These are phyloP conservation scores for Aleiodes testaceus DNA, from an alignment of 2,888 invertebrate species.

Conservation along the genomic window DNA sequence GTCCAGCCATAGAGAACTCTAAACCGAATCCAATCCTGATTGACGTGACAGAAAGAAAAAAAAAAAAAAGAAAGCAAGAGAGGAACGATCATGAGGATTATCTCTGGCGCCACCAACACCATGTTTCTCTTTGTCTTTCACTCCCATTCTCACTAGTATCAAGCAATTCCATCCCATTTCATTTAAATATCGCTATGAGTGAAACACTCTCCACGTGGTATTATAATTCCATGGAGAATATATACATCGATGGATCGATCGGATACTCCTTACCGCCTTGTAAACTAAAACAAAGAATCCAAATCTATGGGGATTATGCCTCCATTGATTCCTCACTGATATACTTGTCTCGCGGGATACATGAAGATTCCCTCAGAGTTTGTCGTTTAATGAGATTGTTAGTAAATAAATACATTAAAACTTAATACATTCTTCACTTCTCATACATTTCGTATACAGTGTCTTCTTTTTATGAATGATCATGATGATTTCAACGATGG, in stretches of 20 bases:
- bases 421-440: slow-evolving; percentile 36
- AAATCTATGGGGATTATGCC: slow-evolving; percentile 46
- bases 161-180: slow-evolving; percentile 41
- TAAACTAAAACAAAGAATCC: slow-evolving; percentile 58
- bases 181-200: background rate
- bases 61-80: slow-evolving; percentile 57
- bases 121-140: slow-evolving; percentile 46
- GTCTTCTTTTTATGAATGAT: slow-evolving; percentile 28
- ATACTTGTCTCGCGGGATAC: slow-evolving; percentile 2
- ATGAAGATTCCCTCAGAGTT: slow-evolving; percentile 28
- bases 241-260: slow-evolving; percentile 35
- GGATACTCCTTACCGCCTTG: slow-evolving; percentile 60
- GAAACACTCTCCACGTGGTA: slow-evolving; percentile 38
- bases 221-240: slow-evolving; percentile 39
- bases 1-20: slow-evolving; percentile 66
- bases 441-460: background rate
- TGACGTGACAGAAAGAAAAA: slow-evolving; percentile 62
- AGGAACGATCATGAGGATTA: slow-evolving; percentile 69
- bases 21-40: slow-evolving; percentile 72
- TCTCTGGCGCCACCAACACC: slow-evolving; percentile 71
- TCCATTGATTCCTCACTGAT: slow-evolving; percentile 26
- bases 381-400: slow-evolving; percentile 64
- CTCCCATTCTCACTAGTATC: background rate
- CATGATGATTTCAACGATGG: slow-evolving; percentile 28
- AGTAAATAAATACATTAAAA: slow-evolving; percentile 61